These are phyloP conservation scores for Scolopax mira DNA, from an alignment of 2,113 vertebrate species.

Conservation along the genomic window DNA sequence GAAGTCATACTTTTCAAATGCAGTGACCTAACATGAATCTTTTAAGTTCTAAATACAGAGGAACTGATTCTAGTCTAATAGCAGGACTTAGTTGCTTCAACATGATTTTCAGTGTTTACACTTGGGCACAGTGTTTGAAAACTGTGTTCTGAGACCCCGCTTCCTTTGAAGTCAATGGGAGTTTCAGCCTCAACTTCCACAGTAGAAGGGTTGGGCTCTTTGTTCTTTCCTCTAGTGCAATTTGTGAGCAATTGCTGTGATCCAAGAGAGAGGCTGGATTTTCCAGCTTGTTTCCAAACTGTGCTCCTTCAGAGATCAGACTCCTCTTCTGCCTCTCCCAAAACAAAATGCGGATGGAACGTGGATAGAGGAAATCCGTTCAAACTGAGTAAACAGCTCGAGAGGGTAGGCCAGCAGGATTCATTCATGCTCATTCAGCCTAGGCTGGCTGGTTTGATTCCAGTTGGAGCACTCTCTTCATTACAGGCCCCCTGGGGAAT, in stretches of 20 bases:
- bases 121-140: neutral
- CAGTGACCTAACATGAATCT: neutral
- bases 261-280: neutral
- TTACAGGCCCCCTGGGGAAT: slow-evolving; percentile 72
- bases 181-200: slow-evolving; percentile 21
- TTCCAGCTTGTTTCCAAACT: neutral
- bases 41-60: neutral
- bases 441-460: slow-evolving; percentile 67
- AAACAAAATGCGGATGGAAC: slow-evolving; percentile 41
- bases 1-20: neutral
- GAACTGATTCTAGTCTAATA: neutral
- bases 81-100: neutral
- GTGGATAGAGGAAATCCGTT: slow-evolving; percentile 63
- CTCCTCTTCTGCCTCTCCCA: slow-evolving; percentile 11
- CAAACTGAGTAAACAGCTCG: slow-evolving; percentile 57
- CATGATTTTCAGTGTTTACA: neutral
- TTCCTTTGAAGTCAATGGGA: slow-evolving; percentile 30
- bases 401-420: slow-evolving; percentile 65
- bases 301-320: neutral
- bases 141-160: neutral
- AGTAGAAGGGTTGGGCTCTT: slow-evolving; percentile 10
- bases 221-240: slow-evolving; percentile 34
- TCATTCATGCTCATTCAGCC: slow-evolving; percentile 68
- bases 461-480: slow-evolving; percentile 71
- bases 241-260: neutral